Conservation (phyloP, 2,113 vertebrate species). For the Halichoerus grypus region DNA sequence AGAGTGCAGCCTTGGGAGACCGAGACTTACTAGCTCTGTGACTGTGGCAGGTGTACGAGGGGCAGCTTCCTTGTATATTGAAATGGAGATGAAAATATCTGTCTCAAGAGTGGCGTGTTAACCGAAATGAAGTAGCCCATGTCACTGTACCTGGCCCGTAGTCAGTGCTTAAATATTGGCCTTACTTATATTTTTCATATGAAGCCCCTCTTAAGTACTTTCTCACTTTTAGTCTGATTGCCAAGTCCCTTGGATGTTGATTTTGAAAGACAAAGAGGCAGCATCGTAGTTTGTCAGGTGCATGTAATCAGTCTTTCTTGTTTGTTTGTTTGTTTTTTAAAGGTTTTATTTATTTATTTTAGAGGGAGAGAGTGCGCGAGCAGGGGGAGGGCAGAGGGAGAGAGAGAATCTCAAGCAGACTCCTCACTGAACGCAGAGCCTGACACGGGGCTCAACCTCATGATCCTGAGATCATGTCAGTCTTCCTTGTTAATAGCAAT, state of each 20-base stretch:
- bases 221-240: background rate
- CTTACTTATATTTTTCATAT: background rate
- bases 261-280: background rate
- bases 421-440: background rate
- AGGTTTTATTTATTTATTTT: background rate
- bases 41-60: background rate
- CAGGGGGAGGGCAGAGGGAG: background rate
- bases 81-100: background rate
- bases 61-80: background rate
- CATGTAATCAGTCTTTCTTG: background rate
- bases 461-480: background rate
- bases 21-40: background rate
- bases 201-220: background rate
- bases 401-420: background rate
- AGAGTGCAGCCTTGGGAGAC: background rate
- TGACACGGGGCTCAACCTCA: background rate
- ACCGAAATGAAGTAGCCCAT: background rate
- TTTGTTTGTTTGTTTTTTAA: background rate
- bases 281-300: background rate
- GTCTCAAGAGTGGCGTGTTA: background rate
- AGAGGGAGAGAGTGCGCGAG: background rate
- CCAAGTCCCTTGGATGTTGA: background rate
- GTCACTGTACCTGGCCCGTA: background rate
- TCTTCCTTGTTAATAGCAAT: background rate
- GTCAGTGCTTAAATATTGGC: background rate